Conservation (phyloP, 2,888 invertebrate species). For the Onthophagus sagittarius region DNA sequence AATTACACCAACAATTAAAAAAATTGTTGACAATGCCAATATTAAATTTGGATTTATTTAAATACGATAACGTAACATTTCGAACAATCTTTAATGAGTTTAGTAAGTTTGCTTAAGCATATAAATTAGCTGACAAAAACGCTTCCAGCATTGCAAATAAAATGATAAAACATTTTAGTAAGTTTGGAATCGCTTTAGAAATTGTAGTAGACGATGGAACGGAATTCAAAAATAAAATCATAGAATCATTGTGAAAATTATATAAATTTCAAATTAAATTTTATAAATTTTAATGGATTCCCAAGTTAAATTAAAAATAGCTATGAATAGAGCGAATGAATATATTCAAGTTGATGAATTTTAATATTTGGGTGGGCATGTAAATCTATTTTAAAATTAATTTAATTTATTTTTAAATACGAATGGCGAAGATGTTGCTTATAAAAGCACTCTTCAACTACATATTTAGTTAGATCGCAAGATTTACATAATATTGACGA, state of each 20-base stretch:
- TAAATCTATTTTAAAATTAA: no score
- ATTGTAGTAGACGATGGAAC: constrained; percentile 22
- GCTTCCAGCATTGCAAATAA: constrained; percentile 10
- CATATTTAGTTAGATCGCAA: no score
- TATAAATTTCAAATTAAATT: constrained; percentile 20
- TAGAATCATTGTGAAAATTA: constrained; percentile 16
- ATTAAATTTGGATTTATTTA: constrained; percentile 21
- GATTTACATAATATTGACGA: no score
- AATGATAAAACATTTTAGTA: constrained; percentile 18
- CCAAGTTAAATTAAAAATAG: not conserved
- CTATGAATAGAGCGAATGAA: not conserved
- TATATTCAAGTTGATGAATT: no score
- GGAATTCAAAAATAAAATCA: constrained; percentile 22
- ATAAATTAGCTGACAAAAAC: constrained; percentile 11
- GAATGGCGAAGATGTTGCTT: no score
- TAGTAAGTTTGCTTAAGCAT: constrained; percentile 21
- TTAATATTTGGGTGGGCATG: no score
- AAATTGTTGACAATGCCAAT: constrained; percentile 21
- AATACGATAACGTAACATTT: constrained; percentile 16
- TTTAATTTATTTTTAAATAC: no score
- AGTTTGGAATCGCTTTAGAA: constrained; percentile 20
- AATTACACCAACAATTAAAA: constrained; percentile 15
- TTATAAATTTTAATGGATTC: not conserved
- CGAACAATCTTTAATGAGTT: constrained; percentile 24
- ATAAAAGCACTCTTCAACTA: no score